Conservation (phyloP, 1,140 invertebrate genomes). For the Calliopsis andreniformis region DNA sequence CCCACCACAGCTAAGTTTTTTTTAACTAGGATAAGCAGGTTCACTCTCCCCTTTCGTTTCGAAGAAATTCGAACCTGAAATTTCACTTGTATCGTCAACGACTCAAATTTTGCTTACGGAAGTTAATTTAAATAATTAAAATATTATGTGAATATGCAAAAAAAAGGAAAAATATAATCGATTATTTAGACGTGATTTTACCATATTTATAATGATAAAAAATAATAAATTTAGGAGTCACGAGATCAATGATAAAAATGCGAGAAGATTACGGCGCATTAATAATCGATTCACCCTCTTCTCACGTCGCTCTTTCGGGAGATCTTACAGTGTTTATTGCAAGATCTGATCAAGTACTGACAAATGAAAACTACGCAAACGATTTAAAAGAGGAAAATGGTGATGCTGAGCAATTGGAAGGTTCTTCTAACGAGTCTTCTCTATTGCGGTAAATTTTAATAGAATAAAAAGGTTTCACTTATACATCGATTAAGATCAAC, state of each 20-base stretch:
- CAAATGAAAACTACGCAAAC: constrained; percentile 30
- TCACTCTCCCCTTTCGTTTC: no score
- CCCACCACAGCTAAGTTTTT: no score
- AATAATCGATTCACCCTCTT: constrained; percentile 75
- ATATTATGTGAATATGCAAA: no score
- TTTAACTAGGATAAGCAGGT: no score
- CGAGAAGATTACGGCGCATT: constrained; percentile 63
- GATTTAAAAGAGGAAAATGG: constrained; percentile 44
- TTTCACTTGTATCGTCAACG: no score
- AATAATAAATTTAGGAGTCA: constrained; percentile 63
- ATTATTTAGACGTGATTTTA: no score
- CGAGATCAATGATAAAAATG: constrained; percentile 66
- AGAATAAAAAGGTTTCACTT: neutral
- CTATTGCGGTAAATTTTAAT: constrained; percentile 3
- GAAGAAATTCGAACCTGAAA: no score
- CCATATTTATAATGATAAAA: no score
- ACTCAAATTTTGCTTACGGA: no score
- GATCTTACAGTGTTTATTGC: constrained; percentile 84
- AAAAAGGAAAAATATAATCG: no score
- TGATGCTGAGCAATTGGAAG: neutral
- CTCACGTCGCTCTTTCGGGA: constrained; percentile 85
- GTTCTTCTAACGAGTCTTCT: constrained; percentile 2
- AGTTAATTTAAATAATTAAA: no score
- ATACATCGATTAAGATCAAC: no score
- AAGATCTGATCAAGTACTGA: constrained; percentile 59